phyloP scores from a whole-genome alignment of 1,140 invertebrate genomes.

The Heliothis virescens region DNA sequence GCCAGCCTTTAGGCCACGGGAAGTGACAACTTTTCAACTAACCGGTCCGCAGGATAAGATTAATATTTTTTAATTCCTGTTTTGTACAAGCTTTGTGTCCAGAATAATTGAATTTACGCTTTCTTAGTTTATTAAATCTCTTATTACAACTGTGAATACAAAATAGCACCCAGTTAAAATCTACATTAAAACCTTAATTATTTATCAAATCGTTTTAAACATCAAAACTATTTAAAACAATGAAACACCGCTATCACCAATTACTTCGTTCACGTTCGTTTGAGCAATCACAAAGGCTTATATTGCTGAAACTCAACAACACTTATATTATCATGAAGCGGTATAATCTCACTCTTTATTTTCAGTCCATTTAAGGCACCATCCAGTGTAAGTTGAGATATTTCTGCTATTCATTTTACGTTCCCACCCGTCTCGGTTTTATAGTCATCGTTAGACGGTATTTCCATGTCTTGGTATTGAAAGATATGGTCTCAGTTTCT shows the following conservation, averaged over 20 bases:
- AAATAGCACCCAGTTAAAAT: no score
- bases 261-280: conserved; percentile 16
- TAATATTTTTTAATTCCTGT: no score
- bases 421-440: conserved; percentile 12
- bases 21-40: no score
- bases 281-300: conserved; percentile 48
- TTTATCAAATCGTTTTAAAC: no score
- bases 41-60: no score
- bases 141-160: no score
- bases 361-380: conserved; percentile 40
- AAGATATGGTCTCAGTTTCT: neutral
- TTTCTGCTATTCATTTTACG: conserved; percentile 46
- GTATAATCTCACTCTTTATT: conserved; percentile 52
- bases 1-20: no score
- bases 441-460: conserved; percentile 12
- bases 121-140: no score
- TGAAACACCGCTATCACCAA: conserved; percentile 14
- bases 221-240: conserved; percentile 9
- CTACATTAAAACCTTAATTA: no score
- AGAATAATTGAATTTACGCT: no score
- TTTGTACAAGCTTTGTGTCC: no score
- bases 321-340: conserved; percentile 60
- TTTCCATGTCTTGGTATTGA: neutral
- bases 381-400: conserved; percentile 35
- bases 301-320: conserved; percentile 53